Conservation (phyloP, 2,888 invertebrate genomes). For the Orthosia incerta region DNA sequence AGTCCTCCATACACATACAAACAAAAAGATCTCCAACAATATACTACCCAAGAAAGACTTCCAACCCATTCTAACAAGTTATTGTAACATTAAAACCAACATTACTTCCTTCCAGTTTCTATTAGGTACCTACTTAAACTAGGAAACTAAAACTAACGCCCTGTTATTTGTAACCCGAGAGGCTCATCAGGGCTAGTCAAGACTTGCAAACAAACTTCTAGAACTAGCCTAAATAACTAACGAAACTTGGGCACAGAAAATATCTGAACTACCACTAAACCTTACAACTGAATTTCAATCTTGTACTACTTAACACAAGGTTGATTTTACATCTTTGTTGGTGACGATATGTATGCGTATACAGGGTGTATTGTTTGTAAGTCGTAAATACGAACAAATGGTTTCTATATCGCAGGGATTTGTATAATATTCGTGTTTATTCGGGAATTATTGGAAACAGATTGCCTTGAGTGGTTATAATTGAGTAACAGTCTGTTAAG, state of each 20-base stretch:
- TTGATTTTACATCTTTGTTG: not conserved
- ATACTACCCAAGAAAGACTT: slow-evolving; percentile 8
- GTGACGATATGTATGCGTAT: not conserved
- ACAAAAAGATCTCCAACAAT: not conserved
- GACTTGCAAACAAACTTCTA: slow-evolving; percentile 54
- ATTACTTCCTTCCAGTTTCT: slow-evolving; percentile 38
- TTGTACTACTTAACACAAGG: not conserved
- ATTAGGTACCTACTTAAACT: slow-evolving; percentile 49
- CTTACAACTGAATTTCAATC: slow-evolving; percentile 14
- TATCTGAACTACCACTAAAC: slow-evolving; percentile 3
- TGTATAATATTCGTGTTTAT: slow-evolving; percentile 47
- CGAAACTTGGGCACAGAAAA: slow-evolving; percentile 16
- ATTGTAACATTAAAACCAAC: slow-evolving; percentile 41
- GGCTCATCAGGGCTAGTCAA: slow-evolving; percentile 59
- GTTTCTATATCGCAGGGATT: slow-evolving; percentile 46
- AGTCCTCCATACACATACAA: not conserved
- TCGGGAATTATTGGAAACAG: slow-evolving; percentile 48
- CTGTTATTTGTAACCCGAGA: slow-evolving; percentile 56
- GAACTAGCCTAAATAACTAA: slow-evolving; percentile 54
- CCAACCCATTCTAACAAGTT: slow-evolving; percentile 16
- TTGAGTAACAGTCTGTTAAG: slow-evolving; percentile 17
- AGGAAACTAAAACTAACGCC: slow-evolving; percentile 45
- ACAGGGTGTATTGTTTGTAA: slow-evolving; percentile 24
- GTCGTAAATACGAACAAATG: slow-evolving; percentile 59
- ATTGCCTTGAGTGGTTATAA: slow-evolving; percentile 46